Evolutionary conservation across 2,113 vertebrate genomes (phyloP).

Genomic region (Antennarius striatus): DNA sequence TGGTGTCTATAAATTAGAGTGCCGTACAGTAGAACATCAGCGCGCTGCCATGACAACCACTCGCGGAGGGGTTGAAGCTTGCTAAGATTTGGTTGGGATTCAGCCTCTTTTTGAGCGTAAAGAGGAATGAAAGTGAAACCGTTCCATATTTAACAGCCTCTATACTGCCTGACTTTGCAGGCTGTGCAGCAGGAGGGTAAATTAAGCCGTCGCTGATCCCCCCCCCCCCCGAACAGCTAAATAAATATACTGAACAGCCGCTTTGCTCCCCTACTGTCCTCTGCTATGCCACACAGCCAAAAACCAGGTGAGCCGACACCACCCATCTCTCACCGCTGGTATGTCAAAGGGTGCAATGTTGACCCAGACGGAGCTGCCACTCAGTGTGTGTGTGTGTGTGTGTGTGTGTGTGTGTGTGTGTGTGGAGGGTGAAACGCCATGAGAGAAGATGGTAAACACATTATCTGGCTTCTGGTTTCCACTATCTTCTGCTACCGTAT

Average conservation of each 20-base stretch:
- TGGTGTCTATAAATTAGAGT: slow-evolving; percentile 20
- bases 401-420: slow-evolving; percentile 30
- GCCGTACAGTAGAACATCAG: slow-evolving; percentile 6
- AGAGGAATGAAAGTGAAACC: no score
- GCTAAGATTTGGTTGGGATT: background rate
- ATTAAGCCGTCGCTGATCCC: slow-evolving; percentile 61
- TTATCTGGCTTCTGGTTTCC: slow-evolving; percentile 25
- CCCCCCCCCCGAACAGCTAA: slow-evolving; percentile 62
- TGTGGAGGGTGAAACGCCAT: slow-evolving; percentile 61
- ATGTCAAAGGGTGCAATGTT: slow-evolving; percentile 70
- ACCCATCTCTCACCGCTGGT: slow-evolving; percentile 62
- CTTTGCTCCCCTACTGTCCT: slow-evolving; percentile 41
- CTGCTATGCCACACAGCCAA: slow-evolving; percentile 46
- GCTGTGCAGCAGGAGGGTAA: slow-evolving; percentile 53
- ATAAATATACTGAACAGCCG: slow-evolving; percentile 66
- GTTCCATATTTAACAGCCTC: background rate
- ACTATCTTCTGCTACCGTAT: slow-evolving; percentile 20
- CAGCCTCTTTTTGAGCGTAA: no score
- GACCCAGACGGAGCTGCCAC: slow-evolving; percentile 78
- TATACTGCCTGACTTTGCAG: background rate
- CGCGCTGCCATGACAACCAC: slow-evolving; percentile 32
- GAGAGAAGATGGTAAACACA: slow-evolving; percentile 78
- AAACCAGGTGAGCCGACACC: slow-evolving; percentile 72
- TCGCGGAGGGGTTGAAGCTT: background rate
- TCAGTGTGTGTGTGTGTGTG: slow-evolving; percentile 71